These are phyloP conservation scores for Reticulitermes speratus DNA, from an alignment of 1,140 invertebrate species.

Conservation along the genomic window DNA sequence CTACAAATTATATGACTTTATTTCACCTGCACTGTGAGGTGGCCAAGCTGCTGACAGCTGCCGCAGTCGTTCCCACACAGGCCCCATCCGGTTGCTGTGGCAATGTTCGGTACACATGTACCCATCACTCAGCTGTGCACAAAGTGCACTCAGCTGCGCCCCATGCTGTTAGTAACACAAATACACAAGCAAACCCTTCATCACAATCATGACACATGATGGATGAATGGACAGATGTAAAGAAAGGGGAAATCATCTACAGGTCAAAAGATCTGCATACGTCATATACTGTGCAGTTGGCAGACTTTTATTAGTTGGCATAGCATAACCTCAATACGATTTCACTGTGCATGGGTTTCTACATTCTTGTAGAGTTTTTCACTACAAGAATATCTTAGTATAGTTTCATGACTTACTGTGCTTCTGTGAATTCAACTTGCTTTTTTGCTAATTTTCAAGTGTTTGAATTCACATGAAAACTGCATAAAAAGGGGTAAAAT, in stretches of 20 bases:
- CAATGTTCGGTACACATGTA: constrained; percentile 36
- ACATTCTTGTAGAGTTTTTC: not conserved
- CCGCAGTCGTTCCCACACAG: constrained; percentile 42
- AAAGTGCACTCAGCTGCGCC: constrained; percentile 41
- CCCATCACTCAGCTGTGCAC: constrained; percentile 40
- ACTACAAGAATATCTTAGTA: not conserved
- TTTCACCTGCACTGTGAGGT: constrained; percentile 29
- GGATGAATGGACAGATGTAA: not conserved
- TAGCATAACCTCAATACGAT: not conserved
- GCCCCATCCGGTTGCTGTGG: constrained; percentile 39
- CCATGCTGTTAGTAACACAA: constrained; percentile 40
- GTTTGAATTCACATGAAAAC: no score
- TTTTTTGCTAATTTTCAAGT: no score
- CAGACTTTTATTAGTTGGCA: not conserved
- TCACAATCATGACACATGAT: constrained; percentile 6
- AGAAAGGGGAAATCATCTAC: not conserved
- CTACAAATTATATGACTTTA: not conserved
- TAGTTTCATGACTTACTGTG: not conserved
- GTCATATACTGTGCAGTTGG: not conserved
- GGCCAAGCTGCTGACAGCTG: constrained; percentile 41
- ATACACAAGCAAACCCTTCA: constrained; percentile 26
- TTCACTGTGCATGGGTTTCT: not conserved
- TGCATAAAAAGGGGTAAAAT: no score
- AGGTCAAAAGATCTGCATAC: not conserved
- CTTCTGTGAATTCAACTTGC: not conserved